A percentile compares a stretch with the other conserved stretches of the same genome.
Evolutionary conservation across 1,140 invertebrate genomes (phyloP).

Genomic region (Philotrypesis tridentata): DNA sequence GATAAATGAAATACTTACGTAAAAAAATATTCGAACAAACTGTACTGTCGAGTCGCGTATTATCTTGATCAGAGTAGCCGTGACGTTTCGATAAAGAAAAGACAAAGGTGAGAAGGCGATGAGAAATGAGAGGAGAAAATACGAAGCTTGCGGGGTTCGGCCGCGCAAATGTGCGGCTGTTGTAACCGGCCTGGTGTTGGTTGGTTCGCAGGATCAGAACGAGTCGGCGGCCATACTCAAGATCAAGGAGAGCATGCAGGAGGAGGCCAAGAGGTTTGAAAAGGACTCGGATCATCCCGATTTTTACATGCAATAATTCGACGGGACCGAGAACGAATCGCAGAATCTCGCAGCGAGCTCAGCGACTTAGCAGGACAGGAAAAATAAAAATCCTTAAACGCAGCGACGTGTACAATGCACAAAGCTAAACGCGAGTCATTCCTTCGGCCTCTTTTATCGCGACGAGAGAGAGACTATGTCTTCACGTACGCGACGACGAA

Average conservation of each 20-base stretch:
- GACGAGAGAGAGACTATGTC: neutral
- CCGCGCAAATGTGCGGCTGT: constrained; percentile 50
- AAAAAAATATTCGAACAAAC: neutral
- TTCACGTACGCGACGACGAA: neutral
- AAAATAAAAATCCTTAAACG: neutral
- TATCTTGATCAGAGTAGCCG: constrained; percentile 18
- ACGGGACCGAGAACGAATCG: constrained; percentile 64
- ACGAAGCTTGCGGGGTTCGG: constrained; percentile 30
- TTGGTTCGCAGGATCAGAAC: constrained; percentile 92
- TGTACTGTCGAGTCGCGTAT: neutral
- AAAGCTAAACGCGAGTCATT: constrained; percentile 36
- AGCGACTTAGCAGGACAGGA: constrained; percentile 10
- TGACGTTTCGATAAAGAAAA: constrained; percentile 6
- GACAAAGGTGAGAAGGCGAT: neutral
- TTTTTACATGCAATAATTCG: constrained; percentile 93
- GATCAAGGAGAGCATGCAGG: constrained; percentile 99
- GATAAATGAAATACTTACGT: no score
- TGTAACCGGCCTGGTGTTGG: constrained; percentile 75
- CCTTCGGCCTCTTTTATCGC: constrained; percentile 18
- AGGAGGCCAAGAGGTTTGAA: constrained; percentile 99
- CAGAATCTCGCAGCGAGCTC: constrained; percentile 43
- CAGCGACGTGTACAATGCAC: constrained; percentile 34
- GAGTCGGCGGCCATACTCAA: constrained; percentile 99
- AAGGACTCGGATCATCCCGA: constrained; percentile 98
- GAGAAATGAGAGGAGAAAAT: neutral